Base-by-base conservation (phyloP, 1,140 invertebrate genomes). In the Galendromus occidentalis region DNA sequence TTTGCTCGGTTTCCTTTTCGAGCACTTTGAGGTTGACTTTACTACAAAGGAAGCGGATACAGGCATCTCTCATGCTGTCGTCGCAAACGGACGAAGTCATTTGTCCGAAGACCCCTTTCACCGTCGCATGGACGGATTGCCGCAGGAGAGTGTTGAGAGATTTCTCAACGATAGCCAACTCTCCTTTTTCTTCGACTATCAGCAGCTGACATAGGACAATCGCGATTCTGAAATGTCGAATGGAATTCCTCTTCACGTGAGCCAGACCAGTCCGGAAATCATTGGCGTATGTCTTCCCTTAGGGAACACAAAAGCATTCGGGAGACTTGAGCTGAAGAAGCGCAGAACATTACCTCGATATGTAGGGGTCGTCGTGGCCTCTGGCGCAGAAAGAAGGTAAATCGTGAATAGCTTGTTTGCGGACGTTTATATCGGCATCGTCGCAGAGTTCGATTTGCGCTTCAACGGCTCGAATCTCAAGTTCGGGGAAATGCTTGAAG, bases 371-470 rank as follows among this genome's bases (percentile, higher is more conserved):
- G 20, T 59, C 51, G 14, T 25, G 14, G 25, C 51, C 51, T 22
- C 25, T 59, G 14, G 51, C 89, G 72, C 90, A 94, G 64, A 96
- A 78, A 25, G 79, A 79, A 30, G 91, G 88, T 65, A 97, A 78
- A 75, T 92, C 87, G 80, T 92, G 94, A 68, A 96, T 94, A 7
- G 89, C 91, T 81, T 93, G 90, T 72, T 93, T 93, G 25, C 91
- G 33, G 80, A 71, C 88, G 71, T 84, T 82, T 68, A 88, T 81
- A 78, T 96, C 91, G 73, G 89, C 86, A 82, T 96, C 91, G 79
- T 96, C 93, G 75, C 91, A 95, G 0, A 97, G 79, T 80, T 96
- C 91, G 69, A 96, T 83, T 71, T 91, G 82, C 67, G 89, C 87
- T 78, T 96, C 87, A 67, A 95, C 85, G 6, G 91, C 88, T 73